Base-by-base conservation (phyloP, 2,797 vertebrate genomes). In the Micromesistius poutassou region DNA sequence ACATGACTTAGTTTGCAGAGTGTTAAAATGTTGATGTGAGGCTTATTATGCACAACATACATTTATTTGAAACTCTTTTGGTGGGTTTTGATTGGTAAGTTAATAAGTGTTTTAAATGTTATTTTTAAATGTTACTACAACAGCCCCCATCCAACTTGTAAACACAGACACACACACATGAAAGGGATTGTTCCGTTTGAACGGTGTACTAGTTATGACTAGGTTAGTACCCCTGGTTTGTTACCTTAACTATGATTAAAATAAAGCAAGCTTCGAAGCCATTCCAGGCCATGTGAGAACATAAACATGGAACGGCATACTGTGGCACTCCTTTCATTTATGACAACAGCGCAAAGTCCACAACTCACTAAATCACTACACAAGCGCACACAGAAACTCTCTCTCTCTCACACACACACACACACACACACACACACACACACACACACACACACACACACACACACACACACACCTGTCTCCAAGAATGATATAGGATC, bases 351-450 rank as follows among this genome's bases (percentile, higher is more conserved):
- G 38, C n/a, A 74, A 40, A 30, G 73, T 28, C 13, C 36, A 42
- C 13, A 74, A 38, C 35, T 74, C n/a, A 74, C 30, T 55, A 50
- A 19, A 74, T 16, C 25, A 72, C 28, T 46, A 42, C 71, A 76
- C 33, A 5, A n/a, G 75, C 62, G 68, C 73, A 50, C 40, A 46
- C 40, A 50, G 42, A 74, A 38, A 30, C 38, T 30, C 35, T 4
- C 50, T 70, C 36, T 74, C 40, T 25, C 9, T 36, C 70, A 77
- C 66, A 71, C 71, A 16, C 77, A 55, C 33, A 71, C 55, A 72
- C 36, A 76, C 30, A 30, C 9, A 38, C 72, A 79, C 84, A 79
- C 7, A 72, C 74, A 77, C 30, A 12, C 46, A 62, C 30, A n/a
- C 50, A 66, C 30, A 13, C 30, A 71, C 73, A 68, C 33, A 38